A percentile compares a stretch with the other conserved stretches of the same genome.
Conservation (phyloP, 2,888 invertebrate species). For the Tryphoninae sp. region DNA sequence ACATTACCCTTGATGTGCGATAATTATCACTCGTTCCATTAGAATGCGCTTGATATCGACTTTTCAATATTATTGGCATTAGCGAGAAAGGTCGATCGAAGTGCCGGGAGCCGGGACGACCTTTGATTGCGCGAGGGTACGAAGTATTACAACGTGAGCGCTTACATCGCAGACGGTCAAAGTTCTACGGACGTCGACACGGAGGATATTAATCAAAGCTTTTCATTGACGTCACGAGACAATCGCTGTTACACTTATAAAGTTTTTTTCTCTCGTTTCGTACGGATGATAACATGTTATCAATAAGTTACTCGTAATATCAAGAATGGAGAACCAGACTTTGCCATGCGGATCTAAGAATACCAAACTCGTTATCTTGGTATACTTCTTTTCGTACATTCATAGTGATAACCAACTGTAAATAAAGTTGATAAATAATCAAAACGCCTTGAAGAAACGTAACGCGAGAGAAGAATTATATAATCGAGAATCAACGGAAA, state of each 20-base stretch:
- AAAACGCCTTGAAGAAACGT: neutral
- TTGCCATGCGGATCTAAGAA: neutral
- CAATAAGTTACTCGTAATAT: slow-evolving; percentile 22
- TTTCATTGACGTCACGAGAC: slow-evolving; percentile 27
- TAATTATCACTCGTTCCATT: neutral
- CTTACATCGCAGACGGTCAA: slow-evolving; percentile 30
- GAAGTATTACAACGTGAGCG: neutral
- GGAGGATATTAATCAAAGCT: neutral
- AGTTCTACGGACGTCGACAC: slow-evolving; percentile 3
- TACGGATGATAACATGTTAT: neutral
- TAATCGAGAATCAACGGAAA: too few relatives aligned
- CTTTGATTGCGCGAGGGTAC: slow-evolving; percentile 3
- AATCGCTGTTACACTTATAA: neutral
- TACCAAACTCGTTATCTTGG: neutral
- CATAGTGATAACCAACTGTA: neutral
- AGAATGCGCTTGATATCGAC: neutral
- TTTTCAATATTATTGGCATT: neutral
- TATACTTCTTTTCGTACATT: neutral
- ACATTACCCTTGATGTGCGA: neutral
- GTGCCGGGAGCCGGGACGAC: neutral
- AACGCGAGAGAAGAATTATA: too few relatives aligned
- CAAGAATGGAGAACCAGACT: neutral
- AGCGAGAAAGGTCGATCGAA: neutral
- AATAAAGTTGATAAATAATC: neutral
- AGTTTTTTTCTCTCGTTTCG: neutral